Base-by-base conservation (phyloP, 2,113 vertebrate species). In the Myiozetetes cayanensis region DNA sequence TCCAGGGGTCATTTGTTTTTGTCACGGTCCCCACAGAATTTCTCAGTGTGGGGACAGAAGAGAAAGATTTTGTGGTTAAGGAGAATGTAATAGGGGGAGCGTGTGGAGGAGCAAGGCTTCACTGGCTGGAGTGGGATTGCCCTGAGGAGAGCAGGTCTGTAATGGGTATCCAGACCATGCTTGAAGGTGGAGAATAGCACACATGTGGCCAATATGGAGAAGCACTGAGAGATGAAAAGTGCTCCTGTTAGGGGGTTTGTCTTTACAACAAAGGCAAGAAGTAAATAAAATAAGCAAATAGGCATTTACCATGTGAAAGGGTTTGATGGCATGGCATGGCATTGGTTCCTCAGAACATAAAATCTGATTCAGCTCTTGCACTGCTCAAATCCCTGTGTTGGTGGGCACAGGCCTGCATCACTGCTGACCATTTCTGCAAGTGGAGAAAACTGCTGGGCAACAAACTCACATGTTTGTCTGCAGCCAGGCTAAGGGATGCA, bases 61-160 rank as follows among this genome's bases (percentile, higher is more conserved):
- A 37, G 37, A 67, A 87, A 27, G 0, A 0, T 56, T 90, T 55
- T 30, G 18, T 31, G 6, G 18, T 15, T 46, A 37, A 67, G 43
- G 35, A 52, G 28, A 56, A 56, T 5, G 37, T 18, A 28, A 44
- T 12, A 50, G 9, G 4, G 16, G 27, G 16, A 47, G 5, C 2
- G 2, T 30, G 47, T 0, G 0, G 46, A 71, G 35, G 25, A 71
- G 14, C 0, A 2, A 73, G 44, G 49, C 63, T 81, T 25, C 1
- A 0, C 27, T 90, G 70, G 35, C 22, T 63, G 35, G 24, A 63
- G 52, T 14, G 71, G 44, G 33, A 31, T 43, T 46, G 55, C 31
- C 27, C 41, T 61, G 58, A 39, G 43, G 25, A 87, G 19, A 82
- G 13, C 39, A 41, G 33, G 18, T 65, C 44, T 90, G 22, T 41